These are phyloP conservation scores for Eristalis pertinax DNA, from an alignment of 2,888 invertebrate species.

Conservation along the genomic window DNA sequence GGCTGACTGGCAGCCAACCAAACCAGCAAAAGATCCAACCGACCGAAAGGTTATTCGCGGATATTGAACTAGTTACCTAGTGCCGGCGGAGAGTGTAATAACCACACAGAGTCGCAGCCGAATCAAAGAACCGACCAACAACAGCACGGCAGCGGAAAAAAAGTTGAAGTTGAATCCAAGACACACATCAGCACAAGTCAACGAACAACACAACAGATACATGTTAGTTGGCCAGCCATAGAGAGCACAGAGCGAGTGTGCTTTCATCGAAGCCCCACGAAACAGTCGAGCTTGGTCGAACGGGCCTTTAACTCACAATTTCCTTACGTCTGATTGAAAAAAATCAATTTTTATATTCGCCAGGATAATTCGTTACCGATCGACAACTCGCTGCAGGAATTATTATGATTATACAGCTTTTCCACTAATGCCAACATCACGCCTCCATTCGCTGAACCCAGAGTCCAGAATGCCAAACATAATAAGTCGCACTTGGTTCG, in stretches of 20 bases:
- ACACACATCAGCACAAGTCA: conserved; percentile 60
- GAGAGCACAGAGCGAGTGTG: conserved; percentile 37
- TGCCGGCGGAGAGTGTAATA: conserved; percentile 75
- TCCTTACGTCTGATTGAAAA: conserved; percentile 46
- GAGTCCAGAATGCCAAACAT: not conserved
- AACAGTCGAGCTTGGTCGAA: conserved; percentile 1
- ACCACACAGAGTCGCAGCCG: conserved; percentile 55
- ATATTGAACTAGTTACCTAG: conserved; percentile 81
- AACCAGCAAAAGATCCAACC: conserved; percentile 55
- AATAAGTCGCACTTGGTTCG: not conserved
- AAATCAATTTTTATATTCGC: conserved; percentile 37
- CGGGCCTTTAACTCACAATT: conserved; percentile 13
- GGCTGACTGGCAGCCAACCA: conserved; percentile 61
- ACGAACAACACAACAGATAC: conserved; percentile 46
- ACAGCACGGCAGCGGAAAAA: conserved; percentile 19
- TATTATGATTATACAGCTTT: conserved; percentile 63
- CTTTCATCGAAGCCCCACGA: conserved; percentile 16
- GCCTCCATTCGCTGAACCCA: conserved; percentile 34
- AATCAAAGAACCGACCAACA: conserved; percentile 32
- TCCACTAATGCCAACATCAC: conserved; percentile 55
- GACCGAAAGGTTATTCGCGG: conserved; percentile 77
- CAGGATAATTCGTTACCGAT: conserved; percentile 16
- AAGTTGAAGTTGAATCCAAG: conserved; percentile 43
- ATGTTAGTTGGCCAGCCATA: conserved; percentile 49
- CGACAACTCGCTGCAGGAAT: conserved; percentile 47